Evolutionary conservation across 2,113 vertebrate genomes (phyloP).

Genomic region (Apaloderma vittatum): DNA sequence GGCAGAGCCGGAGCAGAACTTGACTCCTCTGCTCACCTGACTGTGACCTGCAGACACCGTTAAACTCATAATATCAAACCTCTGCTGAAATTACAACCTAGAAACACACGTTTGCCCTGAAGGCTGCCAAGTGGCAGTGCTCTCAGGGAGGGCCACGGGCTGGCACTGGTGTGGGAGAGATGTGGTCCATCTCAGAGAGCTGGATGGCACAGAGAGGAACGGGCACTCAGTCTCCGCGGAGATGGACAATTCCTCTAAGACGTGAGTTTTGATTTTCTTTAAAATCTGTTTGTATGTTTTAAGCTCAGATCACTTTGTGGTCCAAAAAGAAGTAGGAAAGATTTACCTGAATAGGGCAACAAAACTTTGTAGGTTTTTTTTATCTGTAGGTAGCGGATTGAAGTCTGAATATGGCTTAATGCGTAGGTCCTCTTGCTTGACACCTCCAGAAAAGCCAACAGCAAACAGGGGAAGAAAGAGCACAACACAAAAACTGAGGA

Average conservation of each 20-base stretch:
- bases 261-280: not conserved
- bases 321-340: not conserved
- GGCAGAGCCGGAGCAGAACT: not conserved
- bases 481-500: not conserved
- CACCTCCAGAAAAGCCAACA: not conserved
- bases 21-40: not conserved
- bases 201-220: not conserved
- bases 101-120: not conserved
- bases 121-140: not conserved
- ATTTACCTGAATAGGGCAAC: not conserved
- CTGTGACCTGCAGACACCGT: not conserved
- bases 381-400: not conserved
- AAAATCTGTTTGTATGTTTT: not conserved
- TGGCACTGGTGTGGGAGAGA: rapidly evolving
- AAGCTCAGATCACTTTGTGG: not conserved
- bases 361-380: not conserved
- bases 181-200: not conserved
- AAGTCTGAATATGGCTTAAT: not conserved
- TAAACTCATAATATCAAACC: not conserved
- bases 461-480: not conserved
- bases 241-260: not conserved
- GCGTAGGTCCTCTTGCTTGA: not conserved
- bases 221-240: not conserved
- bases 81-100: not conserved
- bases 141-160: not conserved